phyloP scores from a whole-genome alignment of 2,113 vertebrate species.

The Amphiprion ocellaris region DNA sequence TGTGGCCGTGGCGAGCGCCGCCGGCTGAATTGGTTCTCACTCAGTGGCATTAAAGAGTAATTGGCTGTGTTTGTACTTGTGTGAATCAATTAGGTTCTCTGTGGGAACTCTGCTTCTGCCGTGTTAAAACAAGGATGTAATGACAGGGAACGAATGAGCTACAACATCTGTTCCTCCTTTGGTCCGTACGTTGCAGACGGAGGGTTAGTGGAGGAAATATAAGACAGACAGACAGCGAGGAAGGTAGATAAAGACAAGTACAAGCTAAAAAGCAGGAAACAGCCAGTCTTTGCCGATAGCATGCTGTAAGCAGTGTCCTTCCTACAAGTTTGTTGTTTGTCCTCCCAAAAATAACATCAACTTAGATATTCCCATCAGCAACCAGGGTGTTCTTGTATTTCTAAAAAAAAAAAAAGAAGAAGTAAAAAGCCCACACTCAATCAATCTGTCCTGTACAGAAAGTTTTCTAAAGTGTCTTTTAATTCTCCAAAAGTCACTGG shows the following conservation, averaged over 20 bases:
- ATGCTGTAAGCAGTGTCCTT: not conserved
- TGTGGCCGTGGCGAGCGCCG: slow-evolving; percentile 2
- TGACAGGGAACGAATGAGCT: slow-evolving; percentile 52
- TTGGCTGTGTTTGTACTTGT: slow-evolving; percentile 70
- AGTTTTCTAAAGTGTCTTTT: not conserved
- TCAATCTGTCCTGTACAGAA: not conserved
- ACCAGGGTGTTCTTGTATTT: not conserved
- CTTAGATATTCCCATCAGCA: not conserved
- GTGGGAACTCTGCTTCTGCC: slow-evolving; percentile 38
- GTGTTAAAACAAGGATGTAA: slow-evolving; percentile 56
- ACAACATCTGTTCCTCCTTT: slow-evolving; percentile 10
- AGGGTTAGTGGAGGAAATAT: not conserved
- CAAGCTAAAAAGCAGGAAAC: not conserved
- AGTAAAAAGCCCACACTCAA: no score
- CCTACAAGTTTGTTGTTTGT: not conserved
- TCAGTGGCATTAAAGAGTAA: slow-evolving; percentile 72
- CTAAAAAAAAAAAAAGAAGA: not conserved
- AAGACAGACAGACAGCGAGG: not conserved
- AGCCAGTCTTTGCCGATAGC: not conserved
- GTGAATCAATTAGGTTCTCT: slow-evolving; percentile 67
- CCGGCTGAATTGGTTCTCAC: slow-evolving; percentile 65
- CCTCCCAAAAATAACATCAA: not conserved
- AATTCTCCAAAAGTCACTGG: no score
- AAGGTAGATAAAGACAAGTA: slow-evolving; percentile 16
- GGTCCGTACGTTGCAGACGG: not conserved